Evolutionary conservation across 2,113 vertebrate species (phyloP), one percentile per base, ranked within the genome.

Genomic region (Anser brachyrhynchus): DNA sequence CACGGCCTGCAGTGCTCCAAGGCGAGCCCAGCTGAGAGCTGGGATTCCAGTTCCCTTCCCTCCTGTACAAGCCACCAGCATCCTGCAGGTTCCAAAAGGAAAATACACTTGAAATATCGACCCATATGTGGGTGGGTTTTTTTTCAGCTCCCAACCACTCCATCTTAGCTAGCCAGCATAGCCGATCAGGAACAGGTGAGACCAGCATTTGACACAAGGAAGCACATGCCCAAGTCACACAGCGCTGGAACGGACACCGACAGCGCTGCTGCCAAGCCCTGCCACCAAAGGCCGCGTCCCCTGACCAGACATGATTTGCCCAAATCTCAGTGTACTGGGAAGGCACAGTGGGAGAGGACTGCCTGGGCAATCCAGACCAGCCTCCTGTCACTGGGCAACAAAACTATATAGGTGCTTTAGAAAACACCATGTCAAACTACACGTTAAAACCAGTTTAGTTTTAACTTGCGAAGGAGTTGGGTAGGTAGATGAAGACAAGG

Each of bases 191-290:
- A 82, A 78, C 14, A 1, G 8, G 64, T 5, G 39, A 67, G 59
- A 35, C 5, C 22, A 25, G 1, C 28, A 44, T 14, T 35, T 62
- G 31, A 26, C 8, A 22, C 3, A 51, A 61, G 85, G 81, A 22
- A 85, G 62, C 25, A 29, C 11, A 5, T 23, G 25, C 5, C 44
- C 1, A 0, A 10, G 51, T 7, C 2, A 0, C 64, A 58, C 26
- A 28, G 49, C 3, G 1, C 51, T n/a, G n/a, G 16, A 44, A 43
- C 0, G 1, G 43, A 70, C 44, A 66, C 3, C 35, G 23, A 29
- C 2, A 26, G 59, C 74, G 31, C 69, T 46, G 29, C 16, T 3
- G 1, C 33, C 35, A 7, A 54, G 67, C 7, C 28, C 33, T 35
- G 22, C 20, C 66, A 79, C 35, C 57, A 84, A 57, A 76, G 33